A percentile compares a stretch with the other conserved stretches of the same genome.
phyloP scores from a whole-genome alignment of 1,140 invertebrate genomes.

The Aleiodes sp. region DNA sequence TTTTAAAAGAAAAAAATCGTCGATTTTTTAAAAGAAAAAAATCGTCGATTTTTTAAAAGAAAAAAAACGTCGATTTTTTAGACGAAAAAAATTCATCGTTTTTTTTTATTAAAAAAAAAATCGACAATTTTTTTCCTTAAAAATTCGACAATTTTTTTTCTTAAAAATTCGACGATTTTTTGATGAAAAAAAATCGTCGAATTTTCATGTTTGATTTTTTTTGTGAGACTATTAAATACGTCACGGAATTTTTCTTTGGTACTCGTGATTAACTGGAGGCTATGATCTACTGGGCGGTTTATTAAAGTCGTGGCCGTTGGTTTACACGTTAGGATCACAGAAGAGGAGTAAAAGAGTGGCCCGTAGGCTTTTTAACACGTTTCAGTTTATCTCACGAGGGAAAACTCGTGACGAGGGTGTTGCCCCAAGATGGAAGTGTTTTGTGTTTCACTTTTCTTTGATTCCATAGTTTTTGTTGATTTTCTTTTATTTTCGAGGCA shows the following conservation, averaged over 20 bases:
- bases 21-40: too few species aligned
- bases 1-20: too few species aligned
- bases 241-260: neutral
- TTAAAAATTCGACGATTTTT: too few species aligned
- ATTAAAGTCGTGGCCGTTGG: neutral
- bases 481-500: neutral
- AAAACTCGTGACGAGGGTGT: slow-evolving; percentile 6
- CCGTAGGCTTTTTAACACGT: slow-evolving; percentile 3
- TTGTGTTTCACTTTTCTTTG: neutral
- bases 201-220: neutral
- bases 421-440: neutral
- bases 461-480: too few species aligned
- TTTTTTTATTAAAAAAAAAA: too few species aligned
- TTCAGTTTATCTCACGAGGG: neutral
- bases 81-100: too few species aligned
- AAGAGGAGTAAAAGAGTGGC: neutral
- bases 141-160: too few species aligned
- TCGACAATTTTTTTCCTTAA: too few species aligned
- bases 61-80: too few species aligned
- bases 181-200: too few species aligned
- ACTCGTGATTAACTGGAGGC: slow-evolving; percentile 3
- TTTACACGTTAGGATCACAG: neutral
- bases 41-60: too few species aligned
- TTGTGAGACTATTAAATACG: neutral
- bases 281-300: neutral